A percentile compares a stretch with the other conserved stretches of the same genome.
Evolutionary conservation across 2,113 vertebrate species (phyloP).

Genomic region (Calyptommatus sinebrachiatus): DNA sequence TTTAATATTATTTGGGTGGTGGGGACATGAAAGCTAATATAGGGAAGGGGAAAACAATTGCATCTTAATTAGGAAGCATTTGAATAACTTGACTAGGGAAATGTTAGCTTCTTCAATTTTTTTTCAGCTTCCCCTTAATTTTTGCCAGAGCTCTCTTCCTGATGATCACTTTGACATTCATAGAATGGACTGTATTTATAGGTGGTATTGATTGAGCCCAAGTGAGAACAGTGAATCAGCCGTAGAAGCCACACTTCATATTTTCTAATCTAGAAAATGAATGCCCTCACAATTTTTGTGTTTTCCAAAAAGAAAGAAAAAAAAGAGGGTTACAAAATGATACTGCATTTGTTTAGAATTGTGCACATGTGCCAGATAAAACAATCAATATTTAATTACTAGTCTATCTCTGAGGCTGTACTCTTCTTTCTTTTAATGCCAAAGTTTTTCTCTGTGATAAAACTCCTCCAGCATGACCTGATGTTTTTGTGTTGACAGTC

Average conservation of each 20-base stretch:
- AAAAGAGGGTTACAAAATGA: constrained; percentile 58
- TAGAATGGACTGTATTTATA: constrained; percentile 49
- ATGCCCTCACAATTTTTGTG: constrained; percentile 57
- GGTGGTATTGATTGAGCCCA: constrained; percentile 47
- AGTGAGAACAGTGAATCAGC: constrained; percentile 49
- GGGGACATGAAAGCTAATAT: too few relatives aligned
- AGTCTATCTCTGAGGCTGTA: constrained; percentile 55
- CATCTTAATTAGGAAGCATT: not conserved
- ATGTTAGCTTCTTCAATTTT: not conserved
- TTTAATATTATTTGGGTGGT: too few relatives aligned
- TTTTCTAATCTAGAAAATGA: constrained; percentile 64
- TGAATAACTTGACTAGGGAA: too few relatives aligned
- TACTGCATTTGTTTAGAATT: constrained; percentile 69
- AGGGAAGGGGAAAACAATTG: too few relatives aligned
- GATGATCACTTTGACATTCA: constrained; percentile 37
- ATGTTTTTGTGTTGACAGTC: constrained; percentile 66
- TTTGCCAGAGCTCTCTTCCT: constrained; percentile 5
- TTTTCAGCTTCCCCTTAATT: constrained; percentile 18
- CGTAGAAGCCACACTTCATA: constrained; percentile 51
- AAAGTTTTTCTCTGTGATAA: constrained; percentile 66
- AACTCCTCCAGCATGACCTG: constrained; percentile 55
- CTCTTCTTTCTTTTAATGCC: constrained; percentile 56
- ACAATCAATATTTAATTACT: constrained; percentile 77
- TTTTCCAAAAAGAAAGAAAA: constrained; percentile 53
- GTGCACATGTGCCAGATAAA: constrained; percentile 62